Evolutionary conservation across 2,797 vertebrate genomes (phyloP).

Genomic region (Labroides dimidiatus): DNA sequence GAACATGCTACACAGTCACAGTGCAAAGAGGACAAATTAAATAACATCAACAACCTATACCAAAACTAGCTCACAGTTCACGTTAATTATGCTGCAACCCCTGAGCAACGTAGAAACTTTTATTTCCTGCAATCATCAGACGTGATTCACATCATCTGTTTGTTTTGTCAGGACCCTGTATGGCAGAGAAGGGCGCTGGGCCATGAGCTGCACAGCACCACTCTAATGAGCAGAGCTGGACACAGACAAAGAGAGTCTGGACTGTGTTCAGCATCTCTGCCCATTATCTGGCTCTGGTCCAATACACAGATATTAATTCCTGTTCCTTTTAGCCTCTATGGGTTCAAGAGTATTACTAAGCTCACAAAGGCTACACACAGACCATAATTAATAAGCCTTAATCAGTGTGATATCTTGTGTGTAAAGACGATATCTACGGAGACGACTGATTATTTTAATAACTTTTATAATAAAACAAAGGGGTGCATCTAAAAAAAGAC

Average conservation of each 20-base stretch:
- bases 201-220: conserved; percentile 74
- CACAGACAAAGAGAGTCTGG: conserved; percentile 82
- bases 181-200: conserved; percentile 66
- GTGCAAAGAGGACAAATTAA: conserved; percentile 6
- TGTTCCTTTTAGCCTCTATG: conserved; percentile 70
- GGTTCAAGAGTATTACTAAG: conserved; percentile 70
- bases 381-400: conserved; percentile 71
- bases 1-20: conserved; percentile 7
- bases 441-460: conserved; percentile 9
- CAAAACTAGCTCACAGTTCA: conserved; percentile 1
- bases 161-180: conserved; percentile 65
- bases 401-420: conserved; percentile 53
- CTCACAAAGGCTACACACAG: conserved; percentile 47
- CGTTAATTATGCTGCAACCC: conserved; percentile 20
- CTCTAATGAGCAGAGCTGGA: conserved; percentile 83
- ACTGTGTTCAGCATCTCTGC: conserved; percentile 79
- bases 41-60: conserved; percentile 10
- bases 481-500: neutral
- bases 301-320: conserved; percentile 79
- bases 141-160: conserved; percentile 74
- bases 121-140: conserved; percentile 65
- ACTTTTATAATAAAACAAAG: conserved; percentile 13
- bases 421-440: conserved; percentile 24
- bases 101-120: conserved; percentile 29
- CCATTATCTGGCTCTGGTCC: conserved; percentile 78